phyloP scores from a whole-genome alignment of 2,888 invertebrate genomes.

The Monochamus alternatus region DNA sequence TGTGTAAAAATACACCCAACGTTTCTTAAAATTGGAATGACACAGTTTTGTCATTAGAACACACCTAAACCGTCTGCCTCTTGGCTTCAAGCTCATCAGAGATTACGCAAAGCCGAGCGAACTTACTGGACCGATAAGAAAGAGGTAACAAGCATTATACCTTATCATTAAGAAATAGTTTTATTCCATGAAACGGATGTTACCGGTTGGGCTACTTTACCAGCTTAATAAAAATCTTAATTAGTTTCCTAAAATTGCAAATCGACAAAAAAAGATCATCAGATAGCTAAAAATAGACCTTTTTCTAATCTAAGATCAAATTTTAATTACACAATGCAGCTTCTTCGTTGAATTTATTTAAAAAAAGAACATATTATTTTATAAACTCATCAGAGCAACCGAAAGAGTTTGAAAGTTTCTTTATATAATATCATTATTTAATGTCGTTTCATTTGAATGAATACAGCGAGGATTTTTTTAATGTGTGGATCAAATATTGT shows the following conservation, averaged over 20 bases:
- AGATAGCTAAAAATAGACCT: background rate
- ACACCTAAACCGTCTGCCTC: background rate
- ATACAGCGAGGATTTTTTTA: too few relatives aligned
- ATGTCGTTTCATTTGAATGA: too few relatives aligned
- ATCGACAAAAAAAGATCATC: background rate
- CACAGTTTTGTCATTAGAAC: too few relatives aligned
- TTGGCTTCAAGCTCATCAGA: background rate
- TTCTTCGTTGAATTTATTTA: background rate
- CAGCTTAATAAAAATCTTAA: constrained; percentile 5
- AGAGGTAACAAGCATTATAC: background rate
- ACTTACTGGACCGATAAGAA: background rate
- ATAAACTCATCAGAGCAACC: too few relatives aligned
- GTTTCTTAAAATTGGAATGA: too few relatives aligned
- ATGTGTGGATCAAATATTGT: too few relatives aligned
- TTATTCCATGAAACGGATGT: constrained; percentile 6
- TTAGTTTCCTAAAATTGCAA: constrained; percentile 3
- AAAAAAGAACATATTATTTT: too few relatives aligned
- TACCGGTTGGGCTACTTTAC: constrained; percentile 1
- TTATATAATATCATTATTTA: too few relatives aligned
- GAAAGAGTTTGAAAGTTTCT: too few relatives aligned
- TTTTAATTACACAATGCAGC: background rate
- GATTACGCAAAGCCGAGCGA: background rate
- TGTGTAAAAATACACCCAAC: too few relatives aligned
- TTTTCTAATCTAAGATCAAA: background rate
- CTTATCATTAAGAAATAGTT: background rate